A percentile compares a stretch with the other conserved stretches of the same genome.
These are phyloP conservation scores for Neomorphus geoffroyi DNA, from an alignment of 2,797 vertebrate species.

Conservation along the genomic window DNA sequence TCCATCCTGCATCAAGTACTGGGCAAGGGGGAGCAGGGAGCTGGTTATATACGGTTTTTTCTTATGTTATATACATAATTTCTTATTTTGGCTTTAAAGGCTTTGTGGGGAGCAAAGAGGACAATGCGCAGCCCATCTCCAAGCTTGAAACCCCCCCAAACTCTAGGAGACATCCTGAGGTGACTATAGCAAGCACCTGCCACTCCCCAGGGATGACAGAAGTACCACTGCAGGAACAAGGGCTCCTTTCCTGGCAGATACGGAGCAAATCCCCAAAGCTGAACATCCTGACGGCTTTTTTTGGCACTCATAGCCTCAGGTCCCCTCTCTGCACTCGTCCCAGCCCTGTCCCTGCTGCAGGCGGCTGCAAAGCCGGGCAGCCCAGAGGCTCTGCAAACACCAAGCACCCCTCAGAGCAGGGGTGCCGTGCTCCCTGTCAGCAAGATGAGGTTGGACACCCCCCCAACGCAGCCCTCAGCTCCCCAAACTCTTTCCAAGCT, in stretches of 20 bases:
- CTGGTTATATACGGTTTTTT: neutral
- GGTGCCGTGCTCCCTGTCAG: accelerated
- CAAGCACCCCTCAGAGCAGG: neutral
- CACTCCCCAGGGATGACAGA: neutral
- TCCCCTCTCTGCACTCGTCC: accelerated
- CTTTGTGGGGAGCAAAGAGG: neutral
- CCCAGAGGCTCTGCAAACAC: neutral
- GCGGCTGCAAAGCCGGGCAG: accelerated
- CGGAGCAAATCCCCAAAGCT: neutral
- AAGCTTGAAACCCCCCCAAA: neutral
- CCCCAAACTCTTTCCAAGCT: neutral
- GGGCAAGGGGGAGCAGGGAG: neutral
- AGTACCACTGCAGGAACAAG: accelerated
- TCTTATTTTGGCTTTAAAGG: neutral
- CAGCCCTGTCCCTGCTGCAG: neutral
- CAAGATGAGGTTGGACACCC: accelerated
- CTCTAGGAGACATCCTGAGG: too few species aligned
- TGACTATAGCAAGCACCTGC: neutral
- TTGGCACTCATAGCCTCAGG: neutral
- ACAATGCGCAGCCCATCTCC: accelerated
- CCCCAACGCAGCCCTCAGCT: accelerated
- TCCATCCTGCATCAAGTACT: neutral
- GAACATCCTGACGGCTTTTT: accelerated
- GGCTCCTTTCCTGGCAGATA: neutral
- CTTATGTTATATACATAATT: too few species aligned